Base-by-base conservation (phyloP, 2,888 invertebrate species). In the Plemyria rubiginata region DNA sequence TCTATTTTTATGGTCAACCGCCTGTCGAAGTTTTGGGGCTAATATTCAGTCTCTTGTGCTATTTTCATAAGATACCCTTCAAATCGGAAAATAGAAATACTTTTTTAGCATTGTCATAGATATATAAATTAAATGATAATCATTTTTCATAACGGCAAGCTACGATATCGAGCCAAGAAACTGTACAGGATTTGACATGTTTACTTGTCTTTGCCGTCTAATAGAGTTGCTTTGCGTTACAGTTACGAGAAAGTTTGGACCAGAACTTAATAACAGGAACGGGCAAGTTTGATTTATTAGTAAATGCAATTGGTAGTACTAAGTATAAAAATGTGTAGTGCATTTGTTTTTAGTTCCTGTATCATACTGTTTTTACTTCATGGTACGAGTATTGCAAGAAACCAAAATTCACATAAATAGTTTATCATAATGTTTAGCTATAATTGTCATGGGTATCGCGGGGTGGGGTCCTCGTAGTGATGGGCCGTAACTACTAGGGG, bases 241-340 rank as follows among this genome's bases (percentile, higher is more conserved):
- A 40, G 41, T 57, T 60, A 54, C 58, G 55, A 51, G 54, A 48
- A 68, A 69, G 62, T 69, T 69, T 50, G 46, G 46, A 60, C 52
- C 62, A 62, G 41, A 58, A 61, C 64, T 59, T 38, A 57, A 58
- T 64, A 66, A 58, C 60, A 60, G 61, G 62, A 56, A 61, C 54
- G 49, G 67, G 60, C 65, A 64, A 66, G 56, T 70, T 62, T 68
- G 65, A 68, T 70, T 65, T 70, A 70, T 65, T 53, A 45, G 16
- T 45, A 60, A 62, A 60, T 67, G 67, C 70, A 62, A 67, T 62
- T 67, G 62, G 64, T 59, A n/a, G 22, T 3, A 66, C 53, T 51
- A 62, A 63, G 56, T 58, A 58, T 11, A 57, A 16, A 51, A 63
- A 16, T 16, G 16, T 45, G 45, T 45, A 45, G 11, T 45, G 36